Percentiles rank a stretch among this genome's conserved stretches.
Evolutionary conservation across 2,113 vertebrate genomes (phyloP).

Genomic region (Octodon degus): DNA sequence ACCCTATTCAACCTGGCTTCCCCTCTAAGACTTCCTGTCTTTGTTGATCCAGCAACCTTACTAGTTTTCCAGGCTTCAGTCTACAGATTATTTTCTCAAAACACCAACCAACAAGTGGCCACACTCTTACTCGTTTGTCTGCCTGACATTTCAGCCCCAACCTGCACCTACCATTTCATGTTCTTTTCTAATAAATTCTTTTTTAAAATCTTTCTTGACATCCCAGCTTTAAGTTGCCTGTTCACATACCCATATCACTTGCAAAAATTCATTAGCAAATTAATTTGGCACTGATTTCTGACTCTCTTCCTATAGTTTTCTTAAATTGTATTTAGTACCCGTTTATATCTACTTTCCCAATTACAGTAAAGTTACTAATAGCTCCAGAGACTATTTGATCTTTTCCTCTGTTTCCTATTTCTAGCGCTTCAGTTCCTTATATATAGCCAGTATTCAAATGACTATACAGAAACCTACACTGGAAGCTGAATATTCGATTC

Average conservation of each 20-base stretch:
- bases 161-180: background rate
- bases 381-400: background rate
- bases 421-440: slow-evolving; percentile 44
- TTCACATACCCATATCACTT: background rate
- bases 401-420: background rate
- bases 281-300: background rate
- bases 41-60: background rate
- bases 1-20: background rate
- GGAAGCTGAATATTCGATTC: slow-evolving; percentile 5
- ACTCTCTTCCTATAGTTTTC: background rate
- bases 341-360: slow-evolving; percentile 37
- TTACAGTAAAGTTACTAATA: slow-evolving; percentile 15
- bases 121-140: background rate
- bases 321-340: slow-evolving; percentile 27
- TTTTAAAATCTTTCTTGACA: slow-evolving; percentile 24
- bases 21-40: slow-evolving; percentile 27
- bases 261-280: background rate
- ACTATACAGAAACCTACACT: slow-evolving; percentile 17
- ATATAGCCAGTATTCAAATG: slow-evolving; percentile 7
- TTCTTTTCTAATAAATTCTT: slow-evolving; percentile 36
- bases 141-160: slow-evolving; percentile 10
- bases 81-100: slow-evolving; percentile 5
- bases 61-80: slow-evolving; percentile 36
- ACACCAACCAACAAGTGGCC: background rate
- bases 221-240: background rate